phyloP scores from a whole-genome alignment of 2,113 vertebrate species.

The Struthidea cinerea region DNA sequence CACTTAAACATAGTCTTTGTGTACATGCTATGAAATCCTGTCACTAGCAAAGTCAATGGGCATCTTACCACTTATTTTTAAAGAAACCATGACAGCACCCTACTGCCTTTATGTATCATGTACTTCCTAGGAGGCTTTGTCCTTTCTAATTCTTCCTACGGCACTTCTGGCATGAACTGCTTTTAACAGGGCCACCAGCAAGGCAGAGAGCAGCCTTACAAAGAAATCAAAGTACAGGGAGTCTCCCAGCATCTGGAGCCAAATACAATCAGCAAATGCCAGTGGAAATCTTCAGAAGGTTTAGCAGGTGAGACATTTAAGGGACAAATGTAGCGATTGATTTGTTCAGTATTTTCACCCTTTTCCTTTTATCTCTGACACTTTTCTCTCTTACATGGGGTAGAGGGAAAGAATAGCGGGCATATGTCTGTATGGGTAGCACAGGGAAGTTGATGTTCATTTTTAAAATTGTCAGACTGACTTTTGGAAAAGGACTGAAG shows the following conservation, averaged over 20 bases:
- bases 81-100: neutral
- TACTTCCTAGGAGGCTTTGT: neutral
- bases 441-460: neutral
- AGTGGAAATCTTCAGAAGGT: neutral
- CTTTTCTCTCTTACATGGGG: neutral
- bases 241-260: neutral
- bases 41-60: neutral
- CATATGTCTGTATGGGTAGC: neutral
- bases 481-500: neutral
- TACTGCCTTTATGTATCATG: neutral
- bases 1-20: neutral
- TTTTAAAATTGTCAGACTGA: neutral
- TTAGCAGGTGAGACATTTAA: neutral
- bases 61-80: neutral
- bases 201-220: neutral
- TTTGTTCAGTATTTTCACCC: neutral
- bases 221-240: neutral
- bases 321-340: neutral
- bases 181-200: neutral
- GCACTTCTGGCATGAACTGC: neutral
- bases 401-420: neutral
- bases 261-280: neutral
- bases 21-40: neutral
- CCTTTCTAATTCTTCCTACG: neutral
- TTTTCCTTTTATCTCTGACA: neutral